phyloP scores from a whole-genome alignment of 2,797 vertebrate species.

The Clarias fuscus region DNA sequence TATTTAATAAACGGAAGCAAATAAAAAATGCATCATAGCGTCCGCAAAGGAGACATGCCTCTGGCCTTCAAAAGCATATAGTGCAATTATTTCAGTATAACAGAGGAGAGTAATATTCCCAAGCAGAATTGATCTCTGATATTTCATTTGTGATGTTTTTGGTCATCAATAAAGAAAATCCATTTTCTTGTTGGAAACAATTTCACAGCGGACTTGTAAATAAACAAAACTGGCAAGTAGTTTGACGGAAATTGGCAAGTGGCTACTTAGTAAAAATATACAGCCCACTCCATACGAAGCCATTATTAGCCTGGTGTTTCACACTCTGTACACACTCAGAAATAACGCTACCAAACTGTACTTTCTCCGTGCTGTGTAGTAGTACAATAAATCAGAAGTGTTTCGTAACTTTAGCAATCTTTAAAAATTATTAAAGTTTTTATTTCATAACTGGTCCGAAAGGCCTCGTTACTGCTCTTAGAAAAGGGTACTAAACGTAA shows the following conservation, averaged over 20 bases:
- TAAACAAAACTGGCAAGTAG: neutral
- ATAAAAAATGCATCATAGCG: conserved; percentile 26
- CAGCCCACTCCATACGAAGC: neutral
- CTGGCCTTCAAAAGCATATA: conserved; percentile 28
- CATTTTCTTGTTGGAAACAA: neutral
- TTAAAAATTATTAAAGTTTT: too few species aligned
- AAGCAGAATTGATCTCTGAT: neutral
- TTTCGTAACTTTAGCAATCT: neutral
- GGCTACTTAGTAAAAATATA: neutral
- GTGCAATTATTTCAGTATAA: conserved; percentile 42
- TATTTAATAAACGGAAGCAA: conserved; percentile 34
- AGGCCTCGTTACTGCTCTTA: too few species aligned
- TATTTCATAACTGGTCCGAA: too few species aligned
- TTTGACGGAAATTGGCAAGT: neutral
- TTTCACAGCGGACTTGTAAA: neutral
- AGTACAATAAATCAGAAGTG: neutral
- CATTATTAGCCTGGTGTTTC: neutral
- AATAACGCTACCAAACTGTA: too few species aligned
- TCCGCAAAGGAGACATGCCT: neutral
- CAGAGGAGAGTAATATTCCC: neutral
- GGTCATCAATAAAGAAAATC: neutral
- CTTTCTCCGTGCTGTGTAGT: neutral
- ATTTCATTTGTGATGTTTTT: neutral
- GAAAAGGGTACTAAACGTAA: too few species aligned
- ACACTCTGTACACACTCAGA: neutral